Evolutionary conservation across 92 coral and sea anemone species (phyloP), one percentile per base, ranked within the genome.

Genomic region (Ricordea florida): DNA sequence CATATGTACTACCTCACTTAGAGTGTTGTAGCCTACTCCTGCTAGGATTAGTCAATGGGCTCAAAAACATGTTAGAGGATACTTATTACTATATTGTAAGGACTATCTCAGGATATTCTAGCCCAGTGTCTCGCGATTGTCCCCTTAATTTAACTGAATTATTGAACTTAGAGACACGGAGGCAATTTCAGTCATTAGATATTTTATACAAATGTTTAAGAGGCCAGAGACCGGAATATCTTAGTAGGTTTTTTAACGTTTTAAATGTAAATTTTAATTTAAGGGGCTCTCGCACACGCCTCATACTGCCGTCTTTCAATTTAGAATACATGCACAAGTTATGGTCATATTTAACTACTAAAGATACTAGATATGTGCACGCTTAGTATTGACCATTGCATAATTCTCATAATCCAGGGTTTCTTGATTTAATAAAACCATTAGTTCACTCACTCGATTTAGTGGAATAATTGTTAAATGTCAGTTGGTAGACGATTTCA

Each of bases 21-120:
- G 81, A 81, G 52, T 81, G 72, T 41, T 71, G 87, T 42, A 68
- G 87, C 33, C 66, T 74, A 71, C 66, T 81, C 38, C 73, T 59
- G 36, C 31, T 72, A 37, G 81, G 80, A 37, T 42, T 70, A 52
- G 57, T 72, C 23, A 49, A 62, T 15, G 25, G 40, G 58, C 35
- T 33, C 34, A 56, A 53, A 62, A 30, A 21, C 32, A 59, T 57
- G 60, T 74, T 31, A 70, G 55, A 53, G 10, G 55, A 48, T 41
- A 50, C 47, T 27, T 25, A 53, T 25, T 35, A 66, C 22, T 66
- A 67, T 44, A 26, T 67, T 7, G 29, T 78, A 58, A 74, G 60
- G 60, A 60, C 70, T n/a, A 61, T 60, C 70, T 38, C 48, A 62
- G 81, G 70, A 33, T 34, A 38, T 31, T 29, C 72, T 29, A 76